A percentile compares a stretch with the other conserved stretches of the same genome.
phyloP scores from a whole-genome alignment of 1,140 invertebrate genomes.

The Lordiphosa collinella region DNA sequence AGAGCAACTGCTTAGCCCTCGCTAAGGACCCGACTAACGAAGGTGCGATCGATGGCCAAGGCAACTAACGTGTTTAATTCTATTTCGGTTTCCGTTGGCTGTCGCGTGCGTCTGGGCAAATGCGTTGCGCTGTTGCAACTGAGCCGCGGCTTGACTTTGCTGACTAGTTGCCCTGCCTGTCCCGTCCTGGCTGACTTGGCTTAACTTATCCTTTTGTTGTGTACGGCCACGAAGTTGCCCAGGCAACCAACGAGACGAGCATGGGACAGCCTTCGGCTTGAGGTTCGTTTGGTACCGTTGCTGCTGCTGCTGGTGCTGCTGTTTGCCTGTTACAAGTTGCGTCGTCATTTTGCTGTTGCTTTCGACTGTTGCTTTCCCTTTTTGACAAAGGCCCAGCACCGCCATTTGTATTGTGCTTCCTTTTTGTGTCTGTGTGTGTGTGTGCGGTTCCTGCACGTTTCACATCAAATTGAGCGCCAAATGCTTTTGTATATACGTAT shows the following conservation, averaged over 20 bases:
- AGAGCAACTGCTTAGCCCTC: conserved; percentile 12
- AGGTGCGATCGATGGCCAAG: conserved; percentile 64
- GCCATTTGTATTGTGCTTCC: conserved; percentile 70
- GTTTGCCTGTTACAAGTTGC: conserved; percentile 61
- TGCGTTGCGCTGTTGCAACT: conserved; percentile 68
- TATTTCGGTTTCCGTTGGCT: conserved; percentile 37
- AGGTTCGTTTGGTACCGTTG: conserved; percentile 12
- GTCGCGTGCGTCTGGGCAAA: conserved; percentile 59
- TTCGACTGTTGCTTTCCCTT: conserved; percentile 32
- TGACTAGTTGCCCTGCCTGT: conserved; percentile 25
- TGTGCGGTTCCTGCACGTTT: conserved; percentile 63
- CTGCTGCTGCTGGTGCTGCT: conserved; percentile 26
- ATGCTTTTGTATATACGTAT: conserved; percentile 54
- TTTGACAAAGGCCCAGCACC: conserved; percentile 42
- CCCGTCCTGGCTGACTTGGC: conserved; percentile 38
- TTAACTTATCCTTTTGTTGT: conserved; percentile 71
- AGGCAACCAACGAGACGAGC: conserved; percentile 38
- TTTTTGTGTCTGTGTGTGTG: conserved; percentile 27
- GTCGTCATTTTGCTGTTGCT: conserved; percentile 64
- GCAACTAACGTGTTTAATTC: conserved; percentile 28
- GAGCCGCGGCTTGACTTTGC: conserved; percentile 63
- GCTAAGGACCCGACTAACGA: not conserved
- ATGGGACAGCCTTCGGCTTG: conserved; percentile 37
- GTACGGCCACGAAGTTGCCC: conserved; percentile 58
- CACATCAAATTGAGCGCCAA: conserved; percentile 74